Evolutionary conservation across 1,140 invertebrate genomes (phyloP).

Genomic region (Drosophila albomicans): DNA sequence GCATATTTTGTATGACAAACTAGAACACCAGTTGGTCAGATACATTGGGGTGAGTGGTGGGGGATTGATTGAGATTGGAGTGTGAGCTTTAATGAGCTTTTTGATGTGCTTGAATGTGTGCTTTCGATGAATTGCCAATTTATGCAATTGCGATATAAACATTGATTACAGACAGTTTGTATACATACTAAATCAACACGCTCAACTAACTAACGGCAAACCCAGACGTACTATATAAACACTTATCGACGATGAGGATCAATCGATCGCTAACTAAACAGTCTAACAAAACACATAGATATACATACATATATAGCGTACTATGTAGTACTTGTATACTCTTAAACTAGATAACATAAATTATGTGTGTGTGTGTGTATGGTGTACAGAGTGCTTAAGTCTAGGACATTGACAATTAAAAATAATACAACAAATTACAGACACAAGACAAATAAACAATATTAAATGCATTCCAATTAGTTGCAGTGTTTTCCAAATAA

Average conservation of each 20-base stretch:
- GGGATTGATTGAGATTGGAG: constrained; percentile 30
- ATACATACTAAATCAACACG: constrained; percentile 8
- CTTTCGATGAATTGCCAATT: constrained; percentile 48
- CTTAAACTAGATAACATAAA: constrained; percentile 26
- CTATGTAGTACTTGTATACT: constrained; percentile 22
- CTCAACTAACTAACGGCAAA: constrained; percentile 57
- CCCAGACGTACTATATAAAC: constrained; percentile 43
- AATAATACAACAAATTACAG: constrained; percentile 22
- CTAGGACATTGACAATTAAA: constrained; percentile 57
- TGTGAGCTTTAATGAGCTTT: constrained; percentile 30
- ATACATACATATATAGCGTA: constrained; percentile 6
- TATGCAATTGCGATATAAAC: constrained; percentile 52
- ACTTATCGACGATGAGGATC: constrained; percentile 27
- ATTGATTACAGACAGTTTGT: constrained; percentile 25
- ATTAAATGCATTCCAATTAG: constrained; percentile 10
- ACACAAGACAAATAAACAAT: constrained; percentile 44
- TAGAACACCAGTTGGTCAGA: constrained; percentile 38
- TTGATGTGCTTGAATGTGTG: constrained; percentile 34
- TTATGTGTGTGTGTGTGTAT: constrained; percentile 25
- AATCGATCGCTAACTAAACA: constrained; percentile 23
- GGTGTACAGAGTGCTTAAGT: constrained; percentile 56
- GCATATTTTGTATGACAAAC: constrained; percentile 25
- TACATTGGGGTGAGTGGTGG: constrained; percentile 19
- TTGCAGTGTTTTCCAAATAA: constrained; percentile 14
- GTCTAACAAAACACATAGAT: constrained; percentile 13